Evolutionary conservation across 2,888 invertebrate genomes (phyloP).

Genomic region (Heteromurus nitidus): DNA sequence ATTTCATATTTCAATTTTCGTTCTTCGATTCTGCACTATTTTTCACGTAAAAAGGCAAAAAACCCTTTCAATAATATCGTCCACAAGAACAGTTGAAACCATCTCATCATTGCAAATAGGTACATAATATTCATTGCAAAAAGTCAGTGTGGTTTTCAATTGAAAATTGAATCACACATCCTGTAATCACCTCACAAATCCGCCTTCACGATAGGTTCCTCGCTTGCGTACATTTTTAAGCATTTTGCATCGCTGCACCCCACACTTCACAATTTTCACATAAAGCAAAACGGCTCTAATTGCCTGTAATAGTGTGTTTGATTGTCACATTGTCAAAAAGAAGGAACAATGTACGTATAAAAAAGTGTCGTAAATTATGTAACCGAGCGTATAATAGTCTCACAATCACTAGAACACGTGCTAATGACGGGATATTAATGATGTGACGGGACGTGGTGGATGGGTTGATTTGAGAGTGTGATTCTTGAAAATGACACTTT

Average conservation of each 20-base stretch:
- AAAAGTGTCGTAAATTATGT: neutral
- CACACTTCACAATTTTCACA: slow-evolving; percentile 16
- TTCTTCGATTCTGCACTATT: no score
- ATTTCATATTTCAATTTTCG: no score
- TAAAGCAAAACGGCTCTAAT: slow-evolving; percentile 15
- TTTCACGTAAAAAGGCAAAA: no score
- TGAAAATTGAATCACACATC: neutral
- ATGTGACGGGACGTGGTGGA: neutral
- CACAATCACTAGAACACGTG: slow-evolving; percentile 16
- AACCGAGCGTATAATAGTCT: neutral
- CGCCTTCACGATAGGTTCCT: slow-evolving; percentile 6
- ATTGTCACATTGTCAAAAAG: slow-evolving; percentile 21
- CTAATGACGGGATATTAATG: slow-evolving; percentile 13
- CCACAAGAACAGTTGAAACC: neutral
- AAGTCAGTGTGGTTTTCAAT: slow-evolving; percentile 11
- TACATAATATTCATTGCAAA: neutral
- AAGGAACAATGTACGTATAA: neutral
- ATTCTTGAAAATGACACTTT: neutral
- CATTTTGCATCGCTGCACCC: neutral
- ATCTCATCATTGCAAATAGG: neutral
- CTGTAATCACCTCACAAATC: neutral
- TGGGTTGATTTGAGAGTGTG: neutral
- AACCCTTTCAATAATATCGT: no score
- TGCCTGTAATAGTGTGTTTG: neutral
- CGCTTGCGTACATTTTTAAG: neutral